Conservation (phyloP, 2,113 vertebrate species). For the Ailurus styani region DNA sequence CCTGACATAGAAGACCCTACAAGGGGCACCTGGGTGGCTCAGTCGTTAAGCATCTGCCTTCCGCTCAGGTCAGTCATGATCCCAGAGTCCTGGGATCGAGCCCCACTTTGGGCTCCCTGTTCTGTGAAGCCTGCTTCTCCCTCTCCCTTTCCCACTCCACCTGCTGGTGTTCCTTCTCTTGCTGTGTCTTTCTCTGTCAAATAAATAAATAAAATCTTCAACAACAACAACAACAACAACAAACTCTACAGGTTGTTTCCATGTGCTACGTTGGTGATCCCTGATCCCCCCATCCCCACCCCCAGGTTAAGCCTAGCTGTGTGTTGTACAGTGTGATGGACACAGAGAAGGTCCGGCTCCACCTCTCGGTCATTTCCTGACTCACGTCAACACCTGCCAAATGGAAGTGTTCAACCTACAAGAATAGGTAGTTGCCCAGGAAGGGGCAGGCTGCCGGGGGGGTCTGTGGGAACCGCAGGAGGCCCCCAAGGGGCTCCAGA, state of each 20-base stretch:
- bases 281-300: background rate
- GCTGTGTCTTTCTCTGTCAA: no score
- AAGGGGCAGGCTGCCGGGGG: fast-evolving
- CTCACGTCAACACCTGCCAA: background rate
- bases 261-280: background rate
- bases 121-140: no score
- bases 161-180: no score
- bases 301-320: background rate
- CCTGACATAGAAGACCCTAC: no score
- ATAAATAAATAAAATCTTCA: no score
- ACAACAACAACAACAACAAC: no score
- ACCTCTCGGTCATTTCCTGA: background rate
- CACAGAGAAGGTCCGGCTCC: background rate
- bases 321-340: background rate
- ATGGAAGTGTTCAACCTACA: background rate
- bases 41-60: no score
- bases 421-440: background rate
- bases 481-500: background rate
- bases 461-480: background rate
- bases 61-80: no score
- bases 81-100: no score
- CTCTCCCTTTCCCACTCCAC: no score
- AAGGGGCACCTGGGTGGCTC: no score
- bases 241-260: background rate
- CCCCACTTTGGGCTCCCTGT: no score